A percentile compares a stretch with the other conserved stretches of the same genome.
These are phyloP conservation scores for Erynnis tages DNA, from an alignment of 2,888 invertebrate genomes.

Conservation along the genomic window DNA sequence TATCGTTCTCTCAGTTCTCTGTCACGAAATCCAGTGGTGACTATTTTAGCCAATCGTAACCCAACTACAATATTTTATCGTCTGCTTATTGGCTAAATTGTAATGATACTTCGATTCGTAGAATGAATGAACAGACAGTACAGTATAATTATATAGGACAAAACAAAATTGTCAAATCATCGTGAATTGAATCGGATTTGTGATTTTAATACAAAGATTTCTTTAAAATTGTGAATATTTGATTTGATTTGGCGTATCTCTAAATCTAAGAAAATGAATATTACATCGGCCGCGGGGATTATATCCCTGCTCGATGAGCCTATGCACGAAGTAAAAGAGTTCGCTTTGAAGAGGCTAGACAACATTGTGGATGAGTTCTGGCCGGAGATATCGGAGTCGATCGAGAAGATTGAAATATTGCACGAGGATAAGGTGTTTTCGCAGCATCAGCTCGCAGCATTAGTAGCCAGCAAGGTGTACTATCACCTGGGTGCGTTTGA, in stretches of 20 bases:
- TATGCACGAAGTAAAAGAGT: conserved; percentile 95
- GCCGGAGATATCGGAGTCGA: conserved; percentile 99
- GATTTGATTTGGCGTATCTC: background rate
- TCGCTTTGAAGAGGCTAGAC: conserved; percentile 95
- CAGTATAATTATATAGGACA: too few species aligned
- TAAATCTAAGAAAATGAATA: conserved; percentile 61
- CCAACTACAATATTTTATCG: too few species aligned
- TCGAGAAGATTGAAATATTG: conserved; percentile 97
- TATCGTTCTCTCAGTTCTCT: too few species aligned
- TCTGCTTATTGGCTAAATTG: too few species aligned
- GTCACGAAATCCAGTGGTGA: too few species aligned
- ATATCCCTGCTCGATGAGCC: conserved; percentile 97
- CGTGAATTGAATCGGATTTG: conserved; percentile 40
- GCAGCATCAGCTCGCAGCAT: conserved; percentile 95
- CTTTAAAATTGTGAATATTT: conserved; percentile 1
- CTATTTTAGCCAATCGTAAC: too few species aligned
- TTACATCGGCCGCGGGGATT: conserved; percentile 89
- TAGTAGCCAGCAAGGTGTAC: conserved; percentile 99
- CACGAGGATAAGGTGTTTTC: conserved; percentile 95
- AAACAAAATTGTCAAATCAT: conserved; percentile 75
- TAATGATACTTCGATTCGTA: too few species aligned
- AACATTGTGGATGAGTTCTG: conserved; percentile 98
- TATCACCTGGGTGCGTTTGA: conserved; percentile 98
- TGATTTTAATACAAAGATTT: conserved; percentile 40
- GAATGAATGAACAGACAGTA: too few species aligned